A percentile compares a stretch with the other conserved stretches of the same genome.
These are phyloP conservation scores for Trichacis sp. DNA, from an alignment of 2,888 invertebrate species.

Conservation along the genomic window DNA sequence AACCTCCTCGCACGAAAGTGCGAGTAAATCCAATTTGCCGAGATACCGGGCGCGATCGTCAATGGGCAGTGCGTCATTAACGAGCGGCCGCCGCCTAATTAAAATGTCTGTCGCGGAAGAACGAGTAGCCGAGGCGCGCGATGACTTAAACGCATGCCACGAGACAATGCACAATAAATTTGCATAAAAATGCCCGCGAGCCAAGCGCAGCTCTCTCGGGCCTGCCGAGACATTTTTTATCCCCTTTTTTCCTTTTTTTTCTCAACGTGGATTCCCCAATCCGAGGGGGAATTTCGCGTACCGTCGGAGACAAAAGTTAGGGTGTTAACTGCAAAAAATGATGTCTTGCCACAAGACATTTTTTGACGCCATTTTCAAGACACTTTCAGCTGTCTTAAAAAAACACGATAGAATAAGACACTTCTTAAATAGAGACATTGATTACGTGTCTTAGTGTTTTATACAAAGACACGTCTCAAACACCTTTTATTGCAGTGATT, in stretches of 20 bases:
- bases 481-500: too few species aligned
- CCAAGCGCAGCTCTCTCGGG: slow-evolving; percentile 21
- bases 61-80: slow-evolving; percentile 15
- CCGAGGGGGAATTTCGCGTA: too few species aligned
- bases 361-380: too few species aligned
- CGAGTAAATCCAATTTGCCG: slow-evolving; percentile 36
- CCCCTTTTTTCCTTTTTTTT: neutral
- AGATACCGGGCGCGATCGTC: slow-evolving; percentile 19
- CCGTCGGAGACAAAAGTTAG: too few species aligned
- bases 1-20: neutral
- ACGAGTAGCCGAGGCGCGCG: slow-evolving; percentile 26
- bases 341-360: too few species aligned
- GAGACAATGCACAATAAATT: slow-evolving; percentile 52
- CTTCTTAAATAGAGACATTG: too few species aligned
- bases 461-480: too few species aligned
- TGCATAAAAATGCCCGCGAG: slow-evolving; percentile 59
- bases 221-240: slow-evolving; percentile 16
- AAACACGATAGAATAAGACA: too few species aligned
- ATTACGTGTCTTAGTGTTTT: too few species aligned
- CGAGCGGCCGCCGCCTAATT: slow-evolving; percentile 34
- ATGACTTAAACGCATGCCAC: slow-evolving; percentile 44
- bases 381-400: too few species aligned
- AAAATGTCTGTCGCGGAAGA: slow-evolving; percentile 41
- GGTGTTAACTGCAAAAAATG: too few species aligned
- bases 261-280: neutral